Evolutionary conservation across 2,113 vertebrate species (phyloP).

Genomic region (Peromyscus leucopus): DNA sequence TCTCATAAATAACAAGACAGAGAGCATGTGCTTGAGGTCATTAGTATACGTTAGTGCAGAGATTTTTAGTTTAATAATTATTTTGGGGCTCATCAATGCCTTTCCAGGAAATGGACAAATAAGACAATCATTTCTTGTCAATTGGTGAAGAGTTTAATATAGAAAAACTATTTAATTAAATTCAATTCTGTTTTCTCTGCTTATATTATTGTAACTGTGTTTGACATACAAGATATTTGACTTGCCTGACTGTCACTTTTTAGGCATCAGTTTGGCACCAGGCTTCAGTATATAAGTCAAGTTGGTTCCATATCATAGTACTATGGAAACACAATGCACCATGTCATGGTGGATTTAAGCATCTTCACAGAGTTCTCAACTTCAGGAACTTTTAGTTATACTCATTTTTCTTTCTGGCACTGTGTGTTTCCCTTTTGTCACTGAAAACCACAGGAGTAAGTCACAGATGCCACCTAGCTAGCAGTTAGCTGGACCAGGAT

Average conservation of each 20-base stretch:
- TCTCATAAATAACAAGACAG: neutral
- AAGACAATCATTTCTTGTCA: neutral
- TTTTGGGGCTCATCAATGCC: neutral
- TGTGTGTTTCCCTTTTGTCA: neutral
- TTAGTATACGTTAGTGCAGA: neutral
- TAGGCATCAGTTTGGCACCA: neutral
- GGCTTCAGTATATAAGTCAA: neutral
- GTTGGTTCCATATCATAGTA: neutral
- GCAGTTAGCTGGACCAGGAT: neutral
- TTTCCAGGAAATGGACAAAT: neutral
- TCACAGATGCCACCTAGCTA: neutral
- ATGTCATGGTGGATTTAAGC: neutral
- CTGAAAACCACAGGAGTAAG: neutral
- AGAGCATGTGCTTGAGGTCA: neutral
- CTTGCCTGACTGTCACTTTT: neutral
- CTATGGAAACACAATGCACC: neutral
- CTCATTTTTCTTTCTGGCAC: neutral
- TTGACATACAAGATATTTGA: slow-evolving; percentile 25
- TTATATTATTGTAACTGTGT: neutral
- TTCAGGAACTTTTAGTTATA: neutral
- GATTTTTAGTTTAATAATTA: neutral
- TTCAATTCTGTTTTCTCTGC: slow-evolving; percentile 37
- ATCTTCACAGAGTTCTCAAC: neutral
- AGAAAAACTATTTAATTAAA: neutral
- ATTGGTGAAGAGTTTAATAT: neutral